Conservation (phyloP, 1,140 invertebrate species). For the Brachionus rubens region DNA sequence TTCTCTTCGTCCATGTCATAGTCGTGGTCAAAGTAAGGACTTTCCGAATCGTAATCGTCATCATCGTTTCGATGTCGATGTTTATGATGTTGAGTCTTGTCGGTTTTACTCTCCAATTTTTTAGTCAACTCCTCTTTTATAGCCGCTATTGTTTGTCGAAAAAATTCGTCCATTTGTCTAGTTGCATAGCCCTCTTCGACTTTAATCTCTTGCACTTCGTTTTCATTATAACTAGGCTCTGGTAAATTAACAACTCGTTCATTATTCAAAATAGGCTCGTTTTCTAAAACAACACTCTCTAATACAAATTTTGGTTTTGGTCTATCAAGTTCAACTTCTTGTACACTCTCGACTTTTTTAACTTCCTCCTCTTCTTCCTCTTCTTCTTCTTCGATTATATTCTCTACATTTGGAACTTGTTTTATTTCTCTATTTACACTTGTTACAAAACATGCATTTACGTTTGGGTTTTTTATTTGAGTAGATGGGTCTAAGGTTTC, state of each 20-base stretch:
- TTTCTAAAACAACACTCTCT: conserved; percentile 4
- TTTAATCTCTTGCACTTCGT: conserved; percentile 16
- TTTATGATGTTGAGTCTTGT: neutral
- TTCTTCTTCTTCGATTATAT: conserved; percentile 31
- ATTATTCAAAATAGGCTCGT: neutral
- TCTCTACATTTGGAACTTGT: neutral
- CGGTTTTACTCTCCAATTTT: conserved; percentile 4
- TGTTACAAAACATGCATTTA: neutral
- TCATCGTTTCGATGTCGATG: neutral
- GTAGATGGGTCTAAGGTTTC: neutral
- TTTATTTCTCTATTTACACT: neutral
- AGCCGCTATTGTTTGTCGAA: conserved; percentile 42
- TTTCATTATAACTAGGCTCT: too few species aligned
- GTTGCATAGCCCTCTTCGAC: conserved; percentile 41
- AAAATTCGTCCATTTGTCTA: conserved; percentile 40
- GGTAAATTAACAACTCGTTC: neutral
- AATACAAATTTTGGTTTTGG: neutral
- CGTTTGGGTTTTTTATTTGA: neutral
- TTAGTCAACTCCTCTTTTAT: conserved; percentile 36
- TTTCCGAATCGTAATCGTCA: neutral
- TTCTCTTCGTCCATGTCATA: neutral
- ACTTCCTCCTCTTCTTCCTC: neutral
- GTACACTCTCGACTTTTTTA: neutral
- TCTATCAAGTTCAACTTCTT: neutral
- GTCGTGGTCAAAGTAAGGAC: neutral